A percentile compares a stretch with the other conserved stretches of the same genome.
Conservation (phyloP, 1,140 invertebrate genomes). For the Protaetia brevitarsis region DNA sequence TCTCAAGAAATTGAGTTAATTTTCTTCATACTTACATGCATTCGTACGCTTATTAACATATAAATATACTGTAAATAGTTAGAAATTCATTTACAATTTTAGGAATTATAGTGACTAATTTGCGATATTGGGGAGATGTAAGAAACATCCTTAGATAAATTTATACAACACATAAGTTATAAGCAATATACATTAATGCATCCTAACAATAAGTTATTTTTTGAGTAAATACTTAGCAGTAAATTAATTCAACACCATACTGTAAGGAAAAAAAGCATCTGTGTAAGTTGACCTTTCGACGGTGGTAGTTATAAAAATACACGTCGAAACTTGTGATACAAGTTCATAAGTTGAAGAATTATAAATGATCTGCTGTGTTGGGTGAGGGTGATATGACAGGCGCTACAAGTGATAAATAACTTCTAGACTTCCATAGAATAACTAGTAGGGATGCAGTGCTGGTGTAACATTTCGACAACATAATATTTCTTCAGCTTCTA, state of each 20-base stretch:
- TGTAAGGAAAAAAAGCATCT: not conserved
- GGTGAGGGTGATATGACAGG: constrained; percentile 16
- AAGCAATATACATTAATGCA: too few relatives aligned
- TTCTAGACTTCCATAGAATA: constrained; percentile 1
- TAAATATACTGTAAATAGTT: too few relatives aligned
- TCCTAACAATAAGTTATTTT: not conserved
- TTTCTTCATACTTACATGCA: too few relatives aligned
- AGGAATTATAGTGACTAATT: too few relatives aligned
- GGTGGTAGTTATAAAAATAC: constrained; percentile 10
- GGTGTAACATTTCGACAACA: not conserved
- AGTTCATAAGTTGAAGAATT: constrained; percentile 18
- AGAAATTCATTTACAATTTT: too few relatives aligned
- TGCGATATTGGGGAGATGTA: too few relatives aligned
- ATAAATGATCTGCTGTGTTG: constrained; percentile 9
- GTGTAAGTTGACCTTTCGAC: not conserved
- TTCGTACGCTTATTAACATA: too few relatives aligned
- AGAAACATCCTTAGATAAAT: too few relatives aligned
- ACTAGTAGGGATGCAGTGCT: not conserved
- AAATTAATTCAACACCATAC: not conserved
- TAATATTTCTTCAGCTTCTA: not conserved
- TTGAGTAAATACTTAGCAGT: not conserved
- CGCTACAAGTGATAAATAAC: constrained; percentile 16
- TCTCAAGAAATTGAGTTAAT: too few relatives aligned
- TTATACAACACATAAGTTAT: too few relatives aligned
- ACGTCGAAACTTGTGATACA: constrained; percentile 6